A percentile compares a stretch with the other conserved stretches of the same genome.
Conservation (phyloP, 2,888 invertebrate genomes). For the Autographa gamma region DNA sequence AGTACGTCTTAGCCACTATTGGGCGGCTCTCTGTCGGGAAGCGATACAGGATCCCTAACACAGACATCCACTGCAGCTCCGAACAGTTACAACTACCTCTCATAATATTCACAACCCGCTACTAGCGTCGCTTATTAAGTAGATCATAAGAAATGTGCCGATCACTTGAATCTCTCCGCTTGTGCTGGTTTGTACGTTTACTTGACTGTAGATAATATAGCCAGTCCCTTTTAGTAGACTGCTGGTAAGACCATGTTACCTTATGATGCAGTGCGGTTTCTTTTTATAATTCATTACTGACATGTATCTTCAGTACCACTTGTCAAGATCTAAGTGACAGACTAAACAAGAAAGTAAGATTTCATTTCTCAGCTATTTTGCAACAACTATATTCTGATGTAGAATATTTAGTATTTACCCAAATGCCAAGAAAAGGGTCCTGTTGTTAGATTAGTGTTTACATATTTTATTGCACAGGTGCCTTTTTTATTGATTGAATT, state of each 20-base stretch:
- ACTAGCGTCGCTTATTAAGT: constrained; percentile 71
- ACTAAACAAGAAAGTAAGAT: too few relatives aligned
- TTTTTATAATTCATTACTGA: background rate
- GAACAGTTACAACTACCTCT: constrained; percentile 63
- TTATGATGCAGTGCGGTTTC: too few relatives aligned
- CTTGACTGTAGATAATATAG: too few relatives aligned
- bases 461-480: too few relatives aligned
- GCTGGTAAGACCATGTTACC: too few relatives aligned
- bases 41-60: constrained; percentile 57
- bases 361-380: too few relatives aligned
- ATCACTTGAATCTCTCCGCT: constrained; percentile 71
- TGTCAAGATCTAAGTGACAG: constrained; percentile 12
- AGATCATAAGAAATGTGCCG: constrained; percentile 83
- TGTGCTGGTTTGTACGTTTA: constrained; percentile 37
- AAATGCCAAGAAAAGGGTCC: too few relatives aligned
- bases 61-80: constrained; percentile 73
- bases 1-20: constrained; percentile 7
- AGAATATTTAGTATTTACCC: too few relatives aligned
- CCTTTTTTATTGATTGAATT: too few relatives aligned
- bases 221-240: too few relatives aligned
- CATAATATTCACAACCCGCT: constrained; percentile 77
- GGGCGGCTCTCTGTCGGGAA: constrained; percentile 61
- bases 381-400: too few relatives aligned
- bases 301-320: background rate
- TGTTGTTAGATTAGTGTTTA: too few relatives aligned